These are phyloP conservation scores for Drosophila eohydei DNA, from an alignment of 2,888 invertebrate genomes.

Conservation along the genomic window DNA sequence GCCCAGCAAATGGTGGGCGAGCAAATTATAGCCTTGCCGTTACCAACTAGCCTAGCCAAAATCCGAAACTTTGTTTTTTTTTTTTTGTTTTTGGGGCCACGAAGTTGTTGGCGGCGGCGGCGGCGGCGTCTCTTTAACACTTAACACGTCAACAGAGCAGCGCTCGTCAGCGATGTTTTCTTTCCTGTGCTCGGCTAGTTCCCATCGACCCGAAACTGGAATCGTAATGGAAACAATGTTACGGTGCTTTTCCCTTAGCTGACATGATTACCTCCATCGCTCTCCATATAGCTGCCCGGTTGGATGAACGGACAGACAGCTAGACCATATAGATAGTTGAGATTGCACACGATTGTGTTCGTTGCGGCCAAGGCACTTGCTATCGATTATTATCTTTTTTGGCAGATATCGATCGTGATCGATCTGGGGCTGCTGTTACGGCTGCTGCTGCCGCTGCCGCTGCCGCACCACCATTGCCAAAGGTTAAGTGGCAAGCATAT, in stretches of 20 bases:
- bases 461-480: conserved; percentile 22
- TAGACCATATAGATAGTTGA: conserved; percentile 25
- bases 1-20: conserved; percentile 65
- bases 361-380: conserved; percentile 37
- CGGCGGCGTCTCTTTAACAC: conserved; percentile 63
- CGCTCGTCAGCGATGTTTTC: conserved; percentile 30
- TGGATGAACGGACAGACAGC: not conserved
- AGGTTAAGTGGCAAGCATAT: conserved; percentile 57
- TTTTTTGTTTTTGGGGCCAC: conserved; percentile 11
- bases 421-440: conserved; percentile 63
- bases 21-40: conserved; percentile 62
- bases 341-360: conserved; percentile 53
- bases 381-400: conserved; percentile 74
- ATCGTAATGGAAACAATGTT: conserved; percentile 48
- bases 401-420: conserved; percentile 79
- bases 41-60: conserved; percentile 13
- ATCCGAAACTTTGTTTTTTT: not conserved
- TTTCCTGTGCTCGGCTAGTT: conserved; percentile 19
- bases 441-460: conserved; percentile 20
- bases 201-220: conserved; percentile 48
- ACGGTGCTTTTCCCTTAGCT: conserved; percentile 60
- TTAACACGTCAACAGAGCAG: conserved; percentile 76
- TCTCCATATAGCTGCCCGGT: conserved; percentile 4
- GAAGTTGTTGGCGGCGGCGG: conserved; percentile 23
- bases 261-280: conserved; percentile 69